Evolutionary conservation across 2,888 invertebrate species (phyloP).

Genomic region (Nezara viridula): DNA sequence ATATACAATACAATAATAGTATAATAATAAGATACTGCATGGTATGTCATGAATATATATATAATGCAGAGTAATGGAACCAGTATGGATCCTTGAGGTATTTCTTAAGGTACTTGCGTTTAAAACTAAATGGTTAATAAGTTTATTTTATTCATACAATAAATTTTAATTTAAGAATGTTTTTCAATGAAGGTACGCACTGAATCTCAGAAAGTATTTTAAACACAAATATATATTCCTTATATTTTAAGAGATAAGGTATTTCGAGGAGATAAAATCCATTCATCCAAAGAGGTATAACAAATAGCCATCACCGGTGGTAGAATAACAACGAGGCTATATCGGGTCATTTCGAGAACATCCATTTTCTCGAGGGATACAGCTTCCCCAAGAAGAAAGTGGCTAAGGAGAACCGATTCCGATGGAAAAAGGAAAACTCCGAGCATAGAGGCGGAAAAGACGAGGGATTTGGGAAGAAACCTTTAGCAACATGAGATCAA

Average conservation of each 20-base stretch:
- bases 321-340: not conserved
- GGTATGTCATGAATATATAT: too few species aligned
- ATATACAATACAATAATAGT: too few species aligned
- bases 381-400: not conserved
- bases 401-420: conserved; percentile 25
- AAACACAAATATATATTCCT: too few species aligned
- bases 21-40: too few species aligned
- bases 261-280: not conserved
- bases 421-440: conserved; percentile 34
- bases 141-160: too few species aligned
- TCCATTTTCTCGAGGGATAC: conserved; percentile 33
- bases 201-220: too few species aligned
- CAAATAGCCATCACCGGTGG: not conserved
- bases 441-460: not conserved
- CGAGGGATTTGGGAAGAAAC: conserved; percentile 25
- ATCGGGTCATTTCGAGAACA: conserved; percentile 31
- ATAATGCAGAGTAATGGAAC: too few species aligned
- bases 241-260: not conserved
- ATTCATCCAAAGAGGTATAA: not conserved
- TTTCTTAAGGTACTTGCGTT: too few species aligned
- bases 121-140: too few species aligned
- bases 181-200: too few species aligned
- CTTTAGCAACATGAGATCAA: conserved; percentile 21
- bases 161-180: too few species aligned
- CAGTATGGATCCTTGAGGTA: too few species aligned